Conservation (phyloP, 2,797 vertebrate species). For the Enteromius fasciolatus region DNA sequence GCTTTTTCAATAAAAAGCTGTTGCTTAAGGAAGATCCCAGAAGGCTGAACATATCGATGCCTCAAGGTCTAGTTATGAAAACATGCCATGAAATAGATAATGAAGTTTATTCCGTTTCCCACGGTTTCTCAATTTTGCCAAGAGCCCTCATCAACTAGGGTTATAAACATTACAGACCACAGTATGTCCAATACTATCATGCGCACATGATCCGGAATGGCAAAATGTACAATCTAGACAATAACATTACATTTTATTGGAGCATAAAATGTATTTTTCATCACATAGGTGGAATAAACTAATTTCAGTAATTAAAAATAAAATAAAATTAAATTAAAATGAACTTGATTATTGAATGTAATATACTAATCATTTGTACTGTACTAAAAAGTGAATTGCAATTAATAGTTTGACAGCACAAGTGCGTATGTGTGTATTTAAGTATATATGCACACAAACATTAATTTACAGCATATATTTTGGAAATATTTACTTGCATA, state of each 20-base stretch:
- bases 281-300: no score
- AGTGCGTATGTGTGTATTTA: no score
- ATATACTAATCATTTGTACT: no score
- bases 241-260: not conserved
- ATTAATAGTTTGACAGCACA: no score
- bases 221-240: not conserved
- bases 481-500: no score
- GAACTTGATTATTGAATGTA: no score
- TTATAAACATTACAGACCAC: not conserved
- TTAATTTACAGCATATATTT: no score
- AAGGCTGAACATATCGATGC: not conserved
- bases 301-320: no score
- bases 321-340: no score
- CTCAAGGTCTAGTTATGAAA: constrained; percentile 14
- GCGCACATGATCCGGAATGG: not conserved
- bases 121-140: not conserved
- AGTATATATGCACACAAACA: no score
- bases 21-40: constrained; percentile 1
- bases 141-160: not conserved
- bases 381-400: no score
- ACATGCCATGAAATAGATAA: not conserved
- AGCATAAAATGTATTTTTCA: not conserved
- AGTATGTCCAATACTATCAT: not conserved
- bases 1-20: not conserved
- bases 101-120: not conserved